Evolutionary conservation across 2,888 invertebrate genomes (phyloP).

Genomic region (Ophioninae sp.): DNA sequence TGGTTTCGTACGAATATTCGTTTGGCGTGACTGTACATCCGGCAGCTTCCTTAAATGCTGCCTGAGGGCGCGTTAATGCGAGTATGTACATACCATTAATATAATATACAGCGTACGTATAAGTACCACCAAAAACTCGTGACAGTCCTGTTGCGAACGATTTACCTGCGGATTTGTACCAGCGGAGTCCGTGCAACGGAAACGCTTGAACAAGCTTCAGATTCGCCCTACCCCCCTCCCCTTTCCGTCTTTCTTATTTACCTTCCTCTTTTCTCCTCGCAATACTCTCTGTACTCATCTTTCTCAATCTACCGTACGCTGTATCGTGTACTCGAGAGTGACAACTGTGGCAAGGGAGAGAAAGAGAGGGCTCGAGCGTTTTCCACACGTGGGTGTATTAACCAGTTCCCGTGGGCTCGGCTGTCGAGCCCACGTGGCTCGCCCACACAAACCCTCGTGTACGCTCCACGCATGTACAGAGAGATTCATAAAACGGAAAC

Average conservation of each 20-base stretch:
- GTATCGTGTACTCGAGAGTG: conserved; percentile 40
- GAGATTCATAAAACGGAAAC: conserved; percentile 56
- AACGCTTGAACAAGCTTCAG: conserved; percentile 51
- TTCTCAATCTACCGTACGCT: conserved; percentile 44
- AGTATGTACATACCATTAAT: conserved; percentile 29
- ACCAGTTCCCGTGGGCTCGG: conserved; percentile 79
- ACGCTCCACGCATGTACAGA: conserved; percentile 49
- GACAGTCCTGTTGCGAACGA: conserved; percentile 48
- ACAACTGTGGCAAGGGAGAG: conserved; percentile 14
- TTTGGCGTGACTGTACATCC: conserved; percentile 10
- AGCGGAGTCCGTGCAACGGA: conserved; percentile 46
- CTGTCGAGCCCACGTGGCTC: conserved; percentile 81
- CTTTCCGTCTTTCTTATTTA: neutral
- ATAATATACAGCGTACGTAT: conserved; percentile 29
- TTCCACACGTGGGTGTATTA: conserved; percentile 76
- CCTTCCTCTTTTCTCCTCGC: conserved; percentile 15
- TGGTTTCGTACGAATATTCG: neutral
- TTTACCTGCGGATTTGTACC: conserved; percentile 47
- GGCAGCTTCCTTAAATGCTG: conserved; percentile 23
- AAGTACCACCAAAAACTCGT: conserved; percentile 52
- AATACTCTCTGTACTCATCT: conserved; percentile 10
- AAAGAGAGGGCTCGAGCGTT: conserved; percentile 40
- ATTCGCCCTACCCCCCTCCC: conserved; percentile 23
- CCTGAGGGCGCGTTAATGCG: conserved; percentile 32
- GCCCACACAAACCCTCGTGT: conserved; percentile 72